Evolutionary conservation across 2,888 invertebrate genomes (phyloP).

Genomic region (Cerceris ruficornis): DNA sequence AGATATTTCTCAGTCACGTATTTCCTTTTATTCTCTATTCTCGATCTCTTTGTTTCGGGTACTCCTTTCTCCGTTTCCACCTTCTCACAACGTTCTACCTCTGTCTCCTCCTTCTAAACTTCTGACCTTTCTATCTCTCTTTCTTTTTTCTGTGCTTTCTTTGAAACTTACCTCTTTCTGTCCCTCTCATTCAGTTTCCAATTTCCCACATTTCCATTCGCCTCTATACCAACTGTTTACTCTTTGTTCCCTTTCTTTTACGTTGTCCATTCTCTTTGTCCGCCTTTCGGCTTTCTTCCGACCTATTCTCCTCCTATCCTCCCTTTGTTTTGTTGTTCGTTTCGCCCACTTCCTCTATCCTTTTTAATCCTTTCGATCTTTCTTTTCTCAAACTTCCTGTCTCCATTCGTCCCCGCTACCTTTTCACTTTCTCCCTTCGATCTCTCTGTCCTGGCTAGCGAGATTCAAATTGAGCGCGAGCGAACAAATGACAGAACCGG

Average conservation of each 20-base stretch:
- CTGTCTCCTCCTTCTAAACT: no score
- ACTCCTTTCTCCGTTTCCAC: no score
- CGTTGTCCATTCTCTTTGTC: background rate
- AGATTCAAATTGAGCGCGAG: slow-evolving; percentile 54
- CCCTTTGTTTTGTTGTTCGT: slow-evolving; percentile 5
- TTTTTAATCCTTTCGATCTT: no score
- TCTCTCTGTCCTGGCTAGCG: slow-evolving; percentile 4
- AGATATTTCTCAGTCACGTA: background rate
- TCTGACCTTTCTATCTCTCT: no score
- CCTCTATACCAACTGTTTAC: no score
- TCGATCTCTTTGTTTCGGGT: no score
- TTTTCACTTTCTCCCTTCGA: background rate
- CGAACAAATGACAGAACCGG: slow-evolving; percentile 52
- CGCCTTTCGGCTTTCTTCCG: background rate
- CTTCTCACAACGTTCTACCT: no score
- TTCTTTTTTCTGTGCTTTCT: no score
- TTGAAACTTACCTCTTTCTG: no score
- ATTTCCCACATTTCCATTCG: no score
- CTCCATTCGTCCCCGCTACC: background rate
- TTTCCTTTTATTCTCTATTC: no score
- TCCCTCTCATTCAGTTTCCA: no score
- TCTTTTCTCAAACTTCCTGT: background rate
- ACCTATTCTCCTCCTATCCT: background rate
- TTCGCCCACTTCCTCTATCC: background rate
- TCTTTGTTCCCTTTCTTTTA: background rate